Conservation (phyloP, 2,113 vertebrate genomes). For the Alosa alosa region DNA sequence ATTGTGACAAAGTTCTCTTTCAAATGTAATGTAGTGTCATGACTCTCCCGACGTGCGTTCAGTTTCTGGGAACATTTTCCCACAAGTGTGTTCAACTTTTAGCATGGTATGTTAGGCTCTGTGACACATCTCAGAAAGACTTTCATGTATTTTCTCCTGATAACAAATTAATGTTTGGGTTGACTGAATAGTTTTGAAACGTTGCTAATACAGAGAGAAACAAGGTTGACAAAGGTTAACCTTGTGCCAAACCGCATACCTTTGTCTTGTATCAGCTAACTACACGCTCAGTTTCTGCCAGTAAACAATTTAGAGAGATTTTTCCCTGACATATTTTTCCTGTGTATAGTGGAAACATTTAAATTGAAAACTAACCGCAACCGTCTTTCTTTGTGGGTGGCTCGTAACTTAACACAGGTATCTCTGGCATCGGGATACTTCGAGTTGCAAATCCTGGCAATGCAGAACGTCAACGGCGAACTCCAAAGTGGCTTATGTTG, state of each 20-base stretch:
- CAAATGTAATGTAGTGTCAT: neutral
- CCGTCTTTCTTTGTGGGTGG: neutral
- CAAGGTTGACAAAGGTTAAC: neutral
- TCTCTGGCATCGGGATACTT: conserved; percentile 84
- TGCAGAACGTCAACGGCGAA: conserved; percentile 85
- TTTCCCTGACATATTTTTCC: neutral
- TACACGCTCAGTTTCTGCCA: neutral
- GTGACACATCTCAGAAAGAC: neutral
- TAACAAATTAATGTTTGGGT: neutral
- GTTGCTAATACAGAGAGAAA: neutral
- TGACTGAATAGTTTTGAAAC: neutral
- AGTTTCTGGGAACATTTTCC: neutral
- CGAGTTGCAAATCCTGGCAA: conserved; percentile 85
- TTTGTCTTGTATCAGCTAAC: neutral
- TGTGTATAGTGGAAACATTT: neutral
- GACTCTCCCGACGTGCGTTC: neutral
- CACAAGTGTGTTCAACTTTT: neutral
- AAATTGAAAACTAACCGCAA: neutral
- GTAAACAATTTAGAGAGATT: neutral
- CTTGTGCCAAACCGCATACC: neutral
- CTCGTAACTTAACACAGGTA: conserved; percentile 67
- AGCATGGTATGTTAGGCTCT: neutral
- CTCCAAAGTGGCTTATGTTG: conserved; percentile 87
- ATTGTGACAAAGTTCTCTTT: neutral
- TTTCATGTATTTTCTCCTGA: neutral